Evolutionary conservation across 2,113 vertebrate genomes (phyloP), one percentile per base, ranked within the genome.

Genomic region (Bolborhynchus lineola): DNA sequence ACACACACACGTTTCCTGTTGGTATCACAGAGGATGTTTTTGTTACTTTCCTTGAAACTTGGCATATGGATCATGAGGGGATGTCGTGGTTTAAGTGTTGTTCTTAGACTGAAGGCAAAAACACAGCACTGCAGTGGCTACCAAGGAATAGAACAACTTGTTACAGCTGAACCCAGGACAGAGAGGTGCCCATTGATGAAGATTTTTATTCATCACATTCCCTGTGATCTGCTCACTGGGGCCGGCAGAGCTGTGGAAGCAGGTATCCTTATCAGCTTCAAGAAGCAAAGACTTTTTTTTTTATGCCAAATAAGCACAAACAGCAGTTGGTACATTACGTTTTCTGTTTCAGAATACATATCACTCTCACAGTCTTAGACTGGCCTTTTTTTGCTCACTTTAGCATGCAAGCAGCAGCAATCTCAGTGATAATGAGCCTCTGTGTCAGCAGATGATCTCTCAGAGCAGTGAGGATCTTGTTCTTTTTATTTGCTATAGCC

Each of bases 1-100:
- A 72, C 42, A 90, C 11, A 35, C 35, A 79, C 78, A 85, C 33
- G 85, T 68, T 94, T 95, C 93, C 95, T 94, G 84, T 49, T 47
- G 17, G 35, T 82, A 89, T 71, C 64, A 75, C 47, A 90, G 17
- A 90, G 84, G 87, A 90, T 62, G 65, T 94, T 88, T 91, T 70
- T 62, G 57, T 29, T 79, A 11, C 23, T 85, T 47, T 90, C 33
- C 44, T 72, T 44, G 31, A 33, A 62, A 82, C 33, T 85, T 94
- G 88, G 78, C 52, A 52, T 62, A 52, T 72, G 44, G 52, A 69
- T 78, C 69, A 21, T 2, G 24, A 82, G 75, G 90, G 78, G 35
- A n/a, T 35, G 57, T 35, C 6, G 1, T 35, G 21, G 21, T 59
- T 24, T 35, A 59, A 24, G 33, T 9, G 33, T 4, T 59, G 33